These are phyloP conservation scores for Muntiacus reevesi DNA, from an alignment of 2,113 vertebrate species.

Conservation along the genomic window DNA sequence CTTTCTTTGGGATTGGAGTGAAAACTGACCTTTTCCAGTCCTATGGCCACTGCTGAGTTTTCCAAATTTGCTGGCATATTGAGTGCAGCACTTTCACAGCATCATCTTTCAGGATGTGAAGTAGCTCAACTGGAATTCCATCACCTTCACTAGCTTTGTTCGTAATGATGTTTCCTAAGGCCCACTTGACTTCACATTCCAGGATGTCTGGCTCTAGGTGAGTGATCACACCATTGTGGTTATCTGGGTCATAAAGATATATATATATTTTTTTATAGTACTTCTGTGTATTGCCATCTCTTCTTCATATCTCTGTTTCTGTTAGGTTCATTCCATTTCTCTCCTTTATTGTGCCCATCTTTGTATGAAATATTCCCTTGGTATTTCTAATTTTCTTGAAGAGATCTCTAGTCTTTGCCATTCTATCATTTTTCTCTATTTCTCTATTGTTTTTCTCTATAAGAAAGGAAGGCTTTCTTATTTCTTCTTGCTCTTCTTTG, in stretches of 20 bases:
- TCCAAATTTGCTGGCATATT: neutral
- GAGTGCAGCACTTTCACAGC: neutral
- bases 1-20: neutral
- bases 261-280: neutral
- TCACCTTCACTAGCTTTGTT: neutral
- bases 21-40: neutral
- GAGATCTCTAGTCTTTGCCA: neutral
- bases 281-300: neutral
- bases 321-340: neutral
- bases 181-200: neutral
- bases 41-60: neutral
- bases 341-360: neutral
- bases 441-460: too few relatives aligned
- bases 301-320: neutral
- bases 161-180: neutral
- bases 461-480: neutral
- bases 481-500: neutral
- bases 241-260: neutral
- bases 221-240: neutral
- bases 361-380: neutral
- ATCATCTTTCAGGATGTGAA: neutral
- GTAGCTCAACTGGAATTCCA: neutral
- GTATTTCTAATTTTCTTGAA: neutral
- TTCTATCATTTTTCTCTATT: neutral
- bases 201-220: neutral